Evolutionary conservation across 2,888 invertebrate species (phyloP), one percentile per base, ranked within the genome.

Genomic region (Leistus spinibarbis): DNA sequence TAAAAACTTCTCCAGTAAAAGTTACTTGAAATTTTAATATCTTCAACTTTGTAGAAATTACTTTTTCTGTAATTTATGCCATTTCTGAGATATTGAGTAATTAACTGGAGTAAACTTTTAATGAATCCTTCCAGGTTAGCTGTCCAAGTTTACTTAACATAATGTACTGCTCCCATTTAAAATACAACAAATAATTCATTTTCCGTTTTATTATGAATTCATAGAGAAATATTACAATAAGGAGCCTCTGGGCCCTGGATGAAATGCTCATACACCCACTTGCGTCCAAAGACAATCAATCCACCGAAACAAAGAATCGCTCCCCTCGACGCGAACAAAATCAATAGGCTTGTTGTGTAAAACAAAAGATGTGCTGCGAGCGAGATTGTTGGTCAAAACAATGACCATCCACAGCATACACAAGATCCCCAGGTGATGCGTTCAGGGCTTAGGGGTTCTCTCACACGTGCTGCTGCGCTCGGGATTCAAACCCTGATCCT

Each of bases 381-480:
- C 13, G 24, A 16, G 22, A 23, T 40, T 24, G 24, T 16, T 27
- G 27, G 13, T 64, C 64, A 64, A 64, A 64, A 64, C 64, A 64
- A 64, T 64, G 64, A 23, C 64, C 27, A 64, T 64, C n/a, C n/a
- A 24, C 64, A 24, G 23, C 22, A 63, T 22, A 23, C 9, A 64
- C 22, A 7, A 17, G 53, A n/a, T 27, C 16, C 75, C 83, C 85
- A 85, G 85, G 85, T 85, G 27, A 40, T 40, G 85, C 81, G 80
- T 80, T 82, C 3, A 3, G 60, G 13, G 5, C 7, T n/a, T n/a
- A n/a, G 53, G 5, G 54, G 54, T 3, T 54, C 17, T 84, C 83
- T 83, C 85, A 84, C 85, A 85, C 85, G 85, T 85, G 85, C 85
- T 84, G 77, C 67, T 17, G 76, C 76, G 79, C 23, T 23, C 24